Conservation (phyloP, 2,113 vertebrate species). For the Cephalopterus ornatus region DNA sequence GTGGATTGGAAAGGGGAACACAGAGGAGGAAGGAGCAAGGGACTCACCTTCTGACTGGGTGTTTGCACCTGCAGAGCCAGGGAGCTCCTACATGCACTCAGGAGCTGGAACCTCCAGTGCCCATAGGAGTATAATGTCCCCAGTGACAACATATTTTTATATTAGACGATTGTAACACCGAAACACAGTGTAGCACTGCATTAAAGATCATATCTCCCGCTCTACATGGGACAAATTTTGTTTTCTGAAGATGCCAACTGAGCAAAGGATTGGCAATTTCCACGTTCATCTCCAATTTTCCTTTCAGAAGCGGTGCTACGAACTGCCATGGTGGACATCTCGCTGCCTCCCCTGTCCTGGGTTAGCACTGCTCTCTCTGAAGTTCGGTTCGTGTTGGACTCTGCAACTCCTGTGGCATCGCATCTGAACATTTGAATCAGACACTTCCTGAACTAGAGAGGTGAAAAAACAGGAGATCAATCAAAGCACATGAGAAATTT, state of each 20-base stretch:
- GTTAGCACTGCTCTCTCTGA: slow-evolving; percentile 66
- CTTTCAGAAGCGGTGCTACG: slow-evolving; percentile 29
- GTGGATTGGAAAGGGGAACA: neutral
- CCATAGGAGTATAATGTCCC: neutral
- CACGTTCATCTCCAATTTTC: slow-evolving; percentile 61
- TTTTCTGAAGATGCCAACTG: slow-evolving; percentile 77
- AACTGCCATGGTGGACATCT: slow-evolving; percentile 74
- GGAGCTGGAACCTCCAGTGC: neutral
- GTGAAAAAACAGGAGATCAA: neutral
- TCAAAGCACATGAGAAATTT: neutral
- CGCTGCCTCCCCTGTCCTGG: slow-evolving; percentile 70
- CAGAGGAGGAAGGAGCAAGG: neutral
- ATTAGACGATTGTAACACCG: neutral
- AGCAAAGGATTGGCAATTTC: slow-evolving; percentile 59
- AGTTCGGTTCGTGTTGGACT: slow-evolving; percentile 67
- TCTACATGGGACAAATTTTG: slow-evolving; percentile 75
- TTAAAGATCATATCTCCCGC: neutral
- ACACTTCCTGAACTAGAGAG: slow-evolving; percentile 84
- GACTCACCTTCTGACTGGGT: neutral
- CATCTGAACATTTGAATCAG: slow-evolving; percentile 80
- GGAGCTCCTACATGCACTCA: neutral
- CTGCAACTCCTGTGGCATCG: neutral
- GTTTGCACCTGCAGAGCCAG: neutral
- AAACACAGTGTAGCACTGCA: neutral
- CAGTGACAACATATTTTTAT: neutral